Percentiles rank a stretch among this genome's conserved stretches.
Conservation (phyloP, 2,888 invertebrate genomes). For the Odontomyia ornata region DNA sequence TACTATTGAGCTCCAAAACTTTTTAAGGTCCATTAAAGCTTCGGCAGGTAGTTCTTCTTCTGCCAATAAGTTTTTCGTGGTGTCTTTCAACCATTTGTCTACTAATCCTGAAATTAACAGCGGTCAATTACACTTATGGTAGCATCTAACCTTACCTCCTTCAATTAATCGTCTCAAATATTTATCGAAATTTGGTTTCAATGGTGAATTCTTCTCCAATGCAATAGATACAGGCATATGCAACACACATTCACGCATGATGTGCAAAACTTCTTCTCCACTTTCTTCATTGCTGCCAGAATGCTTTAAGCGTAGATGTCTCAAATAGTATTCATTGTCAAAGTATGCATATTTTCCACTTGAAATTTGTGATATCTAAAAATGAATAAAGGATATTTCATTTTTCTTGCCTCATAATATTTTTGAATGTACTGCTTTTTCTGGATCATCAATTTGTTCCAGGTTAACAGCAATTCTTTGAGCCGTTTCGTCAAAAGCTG, state of each 20-base stretch:
- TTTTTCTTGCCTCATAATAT: too few relatives aligned
- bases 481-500: conserved; percentile 73
- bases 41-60: conserved; percentile 73
- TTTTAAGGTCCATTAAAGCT: conserved; percentile 79
- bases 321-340: conserved; percentile 78
- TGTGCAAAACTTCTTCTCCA: conserved; percentile 68
- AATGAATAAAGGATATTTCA: neutral
- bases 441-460: conserved; percentile 70
- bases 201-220: conserved; percentile 81
- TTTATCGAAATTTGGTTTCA: conserved; percentile 74
- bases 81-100: conserved; percentile 81
- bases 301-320: conserved; percentile 69
- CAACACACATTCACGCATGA: conserved; percentile 83
- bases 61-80: conserved; percentile 69
- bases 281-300: conserved; percentile 54
- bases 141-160: conserved; percentile 66
- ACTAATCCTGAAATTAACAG: conserved; percentile 71
- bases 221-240: conserved; percentile 84
- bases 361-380: conserved; percentile 68
- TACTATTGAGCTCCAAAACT: conserved; percentile 80
- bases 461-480: conserved; percentile 75
- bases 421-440: conserved; percentile 73
- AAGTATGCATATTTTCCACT: conserved; percentile 81
- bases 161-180: conserved; percentile 75
- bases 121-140: neutral